phyloP scores from a whole-genome alignment of 23 tunicate genomes.

The Trididemnum clinides region DNA sequence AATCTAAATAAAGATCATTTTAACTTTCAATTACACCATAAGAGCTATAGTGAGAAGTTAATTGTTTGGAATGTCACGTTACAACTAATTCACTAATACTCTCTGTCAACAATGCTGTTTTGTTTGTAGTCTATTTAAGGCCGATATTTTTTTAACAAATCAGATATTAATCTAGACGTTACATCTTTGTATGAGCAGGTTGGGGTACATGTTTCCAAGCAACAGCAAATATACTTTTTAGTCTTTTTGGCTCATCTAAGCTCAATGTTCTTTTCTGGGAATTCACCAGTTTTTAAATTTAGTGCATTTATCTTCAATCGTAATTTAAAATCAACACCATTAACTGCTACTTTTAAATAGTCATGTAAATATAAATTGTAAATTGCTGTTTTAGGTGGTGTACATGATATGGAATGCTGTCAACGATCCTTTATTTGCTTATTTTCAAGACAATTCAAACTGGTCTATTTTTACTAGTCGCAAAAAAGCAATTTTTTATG shows the following conservation, averaged over 20 bases:
- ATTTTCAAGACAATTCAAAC: conserved; percentile 85
- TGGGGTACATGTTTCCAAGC: no score
- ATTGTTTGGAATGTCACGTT: neutral
- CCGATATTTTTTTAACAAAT: neutral
- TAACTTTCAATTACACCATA: no score
- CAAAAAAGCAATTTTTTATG: conserved; percentile 78
- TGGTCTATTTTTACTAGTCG: conserved; percentile 80
- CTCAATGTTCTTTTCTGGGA: no score
- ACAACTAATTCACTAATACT: neutral
- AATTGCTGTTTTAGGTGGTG: conserved; percentile 42
- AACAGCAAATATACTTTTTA: no score
- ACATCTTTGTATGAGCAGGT: no score
- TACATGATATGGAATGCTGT: conserved; percentile 97
- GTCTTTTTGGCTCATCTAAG: no score
- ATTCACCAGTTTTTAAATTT: no score
- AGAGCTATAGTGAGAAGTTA: neutral
- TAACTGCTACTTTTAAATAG: neutral
- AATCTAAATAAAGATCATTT: no score
- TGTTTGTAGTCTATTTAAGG: neutral
- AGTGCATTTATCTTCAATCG: neutral
- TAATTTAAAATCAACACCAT: neutral
- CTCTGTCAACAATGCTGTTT: neutral
- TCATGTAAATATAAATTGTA: neutral
- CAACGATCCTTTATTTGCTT: conserved; percentile 92
- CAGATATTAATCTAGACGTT: neutral